Evolutionary conservation across 2,888 invertebrate species (phyloP), one percentile per base, ranked within the genome.

Genomic region (Taphrorychus bicolor): DNA sequence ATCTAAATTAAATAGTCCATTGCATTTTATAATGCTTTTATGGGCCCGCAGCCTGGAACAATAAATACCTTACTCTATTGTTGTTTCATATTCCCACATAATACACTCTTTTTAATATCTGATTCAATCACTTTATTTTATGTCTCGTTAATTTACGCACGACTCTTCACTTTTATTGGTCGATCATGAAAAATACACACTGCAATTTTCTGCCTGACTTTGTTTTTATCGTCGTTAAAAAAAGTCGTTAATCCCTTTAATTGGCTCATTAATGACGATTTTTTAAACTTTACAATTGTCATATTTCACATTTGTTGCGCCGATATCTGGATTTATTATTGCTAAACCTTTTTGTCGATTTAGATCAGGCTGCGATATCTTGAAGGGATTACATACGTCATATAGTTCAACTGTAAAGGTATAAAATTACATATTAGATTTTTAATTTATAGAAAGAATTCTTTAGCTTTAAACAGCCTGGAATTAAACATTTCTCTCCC

Each of bases 1-100:
- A 59, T 59, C 59, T 48, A 59, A 24, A 49, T 53, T 53, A 61
- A 61, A 53, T 53, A 61, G 59, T n/a, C 2, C 59, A 59, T 59
- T 24, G n/a, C 53, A 24, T 42, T 61, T 49, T 48, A 58, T 59
- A 41, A 4, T 19, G 18, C n/a, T 61, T 61, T 24, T 54, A 24
- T 21, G 32, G 45, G 24, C 61, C 61, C 53, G 61, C 53, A 61
- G 54, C 54, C 11, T 48, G 52, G 18, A 52, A 60, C 52, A 52
- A 40, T 60, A 60, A 60, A 52, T 60, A 52, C 7, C 41, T 52
- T 16, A 2, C 40, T 60, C 40, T 23, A 51, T 60, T 52, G 49
- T 60, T 51, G 48, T 21, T 40, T 60, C 5, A 52, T 5, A 51
- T 24, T 23, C 32, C 16, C 49, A 40, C 7, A 9, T 32, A 2